These are phyloP conservation scores for Doris montereyensis DNA, from an alignment of 2,888 invertebrate genomes.

Conservation along the genomic window DNA sequence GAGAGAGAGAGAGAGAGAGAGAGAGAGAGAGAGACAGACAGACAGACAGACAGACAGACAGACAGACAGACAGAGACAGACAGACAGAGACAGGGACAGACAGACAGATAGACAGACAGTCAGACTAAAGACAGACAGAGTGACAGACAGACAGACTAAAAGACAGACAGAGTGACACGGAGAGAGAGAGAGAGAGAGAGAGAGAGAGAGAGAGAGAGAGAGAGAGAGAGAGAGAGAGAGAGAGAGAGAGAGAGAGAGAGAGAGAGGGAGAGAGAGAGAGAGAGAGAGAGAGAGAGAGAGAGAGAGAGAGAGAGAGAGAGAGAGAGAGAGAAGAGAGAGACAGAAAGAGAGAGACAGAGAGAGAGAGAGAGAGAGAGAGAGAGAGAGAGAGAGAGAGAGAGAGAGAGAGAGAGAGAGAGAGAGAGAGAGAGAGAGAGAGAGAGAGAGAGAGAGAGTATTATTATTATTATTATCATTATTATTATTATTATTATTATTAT, in stretches of 20 bases:
- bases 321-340: background rate
- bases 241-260: background rate
- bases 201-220: too few relatives aligned
- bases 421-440: background rate
- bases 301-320: background rate
- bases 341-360: background rate
- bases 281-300: background rate
- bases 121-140: background rate
- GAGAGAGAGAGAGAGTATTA: background rate
- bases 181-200: background rate
- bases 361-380: background rate
- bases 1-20: background rate
- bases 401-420: background rate
- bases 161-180: background rate
- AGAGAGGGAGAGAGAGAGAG: background rate
- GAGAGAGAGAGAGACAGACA: background rate
- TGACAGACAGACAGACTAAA: background rate
- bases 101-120: background rate
- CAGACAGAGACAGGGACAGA: background rate
- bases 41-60: background rate
- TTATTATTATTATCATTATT: too few relatives aligned
- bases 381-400: background rate
- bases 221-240: background rate
- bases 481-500: too few relatives aligned
- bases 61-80: background rate